Conservation (phyloP, 1,140 invertebrate genomes). For the Atta texana region DNA sequence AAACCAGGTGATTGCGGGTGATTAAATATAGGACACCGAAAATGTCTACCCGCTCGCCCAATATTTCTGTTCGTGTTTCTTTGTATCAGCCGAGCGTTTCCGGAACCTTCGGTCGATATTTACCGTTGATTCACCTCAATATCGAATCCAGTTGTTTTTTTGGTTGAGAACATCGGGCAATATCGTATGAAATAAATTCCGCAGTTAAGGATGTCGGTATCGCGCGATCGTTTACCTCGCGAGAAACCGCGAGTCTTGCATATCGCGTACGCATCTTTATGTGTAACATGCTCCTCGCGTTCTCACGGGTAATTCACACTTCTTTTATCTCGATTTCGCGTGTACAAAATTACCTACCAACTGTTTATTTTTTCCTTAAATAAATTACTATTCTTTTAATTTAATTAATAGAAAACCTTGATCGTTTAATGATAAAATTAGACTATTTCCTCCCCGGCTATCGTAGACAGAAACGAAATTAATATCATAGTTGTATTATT, state of each 20-base stretch:
- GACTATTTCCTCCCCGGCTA: background rate
- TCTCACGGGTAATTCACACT: conserved; percentile 43
- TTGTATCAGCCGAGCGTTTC: background rate
- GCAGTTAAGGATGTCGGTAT: background rate
- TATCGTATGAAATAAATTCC: background rate
- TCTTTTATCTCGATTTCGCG: conserved; percentile 17
- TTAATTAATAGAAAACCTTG: background rate
- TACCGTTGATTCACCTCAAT: background rate
- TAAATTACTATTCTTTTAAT: background rate
- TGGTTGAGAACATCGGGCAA: background rate
- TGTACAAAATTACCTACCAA: background rate
- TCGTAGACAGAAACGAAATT: too few species aligned
- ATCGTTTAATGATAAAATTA: too few species aligned
- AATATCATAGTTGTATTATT: too few species aligned
- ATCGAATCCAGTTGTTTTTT: background rate
- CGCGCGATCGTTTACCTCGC: conserved; percentile 29
- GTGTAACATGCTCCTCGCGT: conserved; percentile 16
- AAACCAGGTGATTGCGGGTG: conserved; percentile 76
- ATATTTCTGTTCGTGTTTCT: conserved; percentile 66
- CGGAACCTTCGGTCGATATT: conserved; percentile 24
- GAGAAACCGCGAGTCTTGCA: conserved; percentile 16
- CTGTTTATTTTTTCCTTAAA: conserved; percentile 6
- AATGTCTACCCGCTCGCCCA: conserved; percentile 56
- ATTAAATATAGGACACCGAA: conserved; percentile 78
- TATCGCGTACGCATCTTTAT: conserved; percentile 17